A percentile compares a stretch with the other conserved stretches of the same genome.
Conservation (phyloP, 1,140 invertebrate species). For the Dendroctonus ponderosae region DNA sequence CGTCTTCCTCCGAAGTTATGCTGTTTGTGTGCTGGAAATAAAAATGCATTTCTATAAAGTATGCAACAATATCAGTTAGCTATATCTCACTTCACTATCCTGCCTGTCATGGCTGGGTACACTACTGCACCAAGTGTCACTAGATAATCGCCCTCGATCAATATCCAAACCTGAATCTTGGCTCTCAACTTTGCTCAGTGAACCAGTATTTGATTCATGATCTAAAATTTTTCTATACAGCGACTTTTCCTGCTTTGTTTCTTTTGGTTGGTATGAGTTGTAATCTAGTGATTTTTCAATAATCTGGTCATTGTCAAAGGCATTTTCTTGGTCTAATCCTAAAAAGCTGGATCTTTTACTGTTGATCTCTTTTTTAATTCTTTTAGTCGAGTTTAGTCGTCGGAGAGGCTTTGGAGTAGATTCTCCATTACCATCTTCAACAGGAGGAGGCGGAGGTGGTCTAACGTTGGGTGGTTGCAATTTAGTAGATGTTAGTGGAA, state of each 20-base stretch:
- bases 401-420: slow-evolving; percentile 52
- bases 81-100: slow-evolving; percentile 61
- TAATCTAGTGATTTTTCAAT: slow-evolving; percentile 77
- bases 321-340: slow-evolving; percentile 71
- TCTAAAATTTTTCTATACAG: slow-evolving; percentile 61
- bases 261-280: slow-evolving; percentile 73
- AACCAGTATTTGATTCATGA: slow-evolving; percentile 36
- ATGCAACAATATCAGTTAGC: slow-evolving; percentile 2
- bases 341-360: slow-evolving; percentile 83
- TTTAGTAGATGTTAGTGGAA: slow-evolving; percentile 55
- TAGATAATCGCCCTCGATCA: slow-evolving; percentile 57
- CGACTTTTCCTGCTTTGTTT: slow-evolving; percentile 74
- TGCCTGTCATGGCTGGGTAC: slow-evolving; percentile 72
- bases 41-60: not conserved
- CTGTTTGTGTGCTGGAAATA: slow-evolving; percentile 45
- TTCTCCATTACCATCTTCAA: slow-evolving; percentile 53
- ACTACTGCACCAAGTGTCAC: slow-evolving; percentile 61
- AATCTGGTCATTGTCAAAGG: slow-evolving; percentile 65
- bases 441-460: slow-evolving; percentile 69
- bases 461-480: slow-evolving; percentile 81
- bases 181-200: slow-evolving; percentile 55
- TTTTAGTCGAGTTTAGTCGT: slow-evolving; percentile 76
- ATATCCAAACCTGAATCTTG: slow-evolving; percentile 75
- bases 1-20: slow-evolving; percentile 65
- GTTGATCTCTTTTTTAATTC: slow-evolving; percentile 82